Percentiles rank a stretch among this genome's conserved stretches.
phyloP scores from a whole-genome alignment of 2,113 vertebrate species.

The Pseudorasbora parva region DNA sequence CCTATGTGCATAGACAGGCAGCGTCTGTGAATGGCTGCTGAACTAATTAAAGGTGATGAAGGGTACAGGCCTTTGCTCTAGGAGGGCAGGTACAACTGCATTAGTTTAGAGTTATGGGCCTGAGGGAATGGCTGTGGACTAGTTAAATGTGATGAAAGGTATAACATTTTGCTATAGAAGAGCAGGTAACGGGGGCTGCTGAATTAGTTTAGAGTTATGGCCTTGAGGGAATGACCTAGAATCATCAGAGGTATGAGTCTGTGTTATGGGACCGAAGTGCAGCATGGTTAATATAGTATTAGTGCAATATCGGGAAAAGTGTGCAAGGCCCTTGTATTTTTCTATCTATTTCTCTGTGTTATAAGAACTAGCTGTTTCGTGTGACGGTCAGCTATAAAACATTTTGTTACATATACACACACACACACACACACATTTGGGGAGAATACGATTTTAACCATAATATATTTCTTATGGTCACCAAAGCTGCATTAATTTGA shows the following conservation, averaged over 20 bases:
- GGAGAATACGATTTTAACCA: too few relatives aligned
- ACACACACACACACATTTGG: too few relatives aligned
- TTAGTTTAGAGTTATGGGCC: constrained; percentile 23
- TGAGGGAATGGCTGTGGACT: not conserved
- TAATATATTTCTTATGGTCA: too few relatives aligned
- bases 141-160: constrained; percentile 36
- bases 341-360: constrained; percentile 11
- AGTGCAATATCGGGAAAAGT: constrained; percentile 55
- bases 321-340: constrained; percentile 46
- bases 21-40: not conserved
- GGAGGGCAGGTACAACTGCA: constrained; percentile 14
- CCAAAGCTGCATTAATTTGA: too few relatives aligned
- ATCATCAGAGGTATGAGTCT: not conserved
- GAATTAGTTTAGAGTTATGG: constrained; percentile 9
- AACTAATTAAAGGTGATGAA: constrained; percentile 32
- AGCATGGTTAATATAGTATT: constrained; percentile 75
- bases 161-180: not conserved
- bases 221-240: not conserved
- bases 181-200: not conserved
- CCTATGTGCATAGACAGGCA: constrained; percentile 2
- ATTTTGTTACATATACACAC: not conserved
- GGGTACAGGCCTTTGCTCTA: constrained; percentile 6
- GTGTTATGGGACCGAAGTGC: not conserved
- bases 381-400: not conserved
- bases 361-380: not conserved